Base-by-base conservation (phyloP, 2,797 vertebrate species). In the Sciurus vulgaris region DNA sequence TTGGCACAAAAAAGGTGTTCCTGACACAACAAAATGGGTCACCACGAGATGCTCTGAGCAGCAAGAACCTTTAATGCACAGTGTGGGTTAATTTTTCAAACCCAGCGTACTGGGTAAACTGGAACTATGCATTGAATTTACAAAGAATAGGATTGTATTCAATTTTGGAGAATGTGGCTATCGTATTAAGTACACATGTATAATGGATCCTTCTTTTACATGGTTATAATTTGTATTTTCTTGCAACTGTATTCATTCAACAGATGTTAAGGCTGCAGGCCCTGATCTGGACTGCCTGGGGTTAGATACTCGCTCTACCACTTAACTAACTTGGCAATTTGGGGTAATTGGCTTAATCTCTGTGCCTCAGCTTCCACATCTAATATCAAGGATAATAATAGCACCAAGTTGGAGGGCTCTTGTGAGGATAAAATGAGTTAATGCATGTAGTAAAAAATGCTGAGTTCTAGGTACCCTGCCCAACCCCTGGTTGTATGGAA, bases 51-150 rank as follows among this genome's bases (percentile, higher is more conserved):
- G 28, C 30, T 97, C 38, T 87, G 73, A 84, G 63, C 47, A 92
- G 56, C 28, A 92, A 74, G 49, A 81, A 92, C n/a, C 3, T 15
- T 82, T 95, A 69, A 82, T 61, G 30, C n/a, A 14, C 3, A 49
- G 18, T 86, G 47, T 86, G 54, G 30, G n/a, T 81, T 86, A 87
- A 44, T 35, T 90, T 95, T 86, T 92, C 61, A 94, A 96, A 73
- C 15, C 77, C 12, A 59, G n/a, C 74, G 15, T 59, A 3, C 35
- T 59, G 22, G 24, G 18, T 11, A 81, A 28, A 56, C 33, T 82
- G 28, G 47, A 73, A 70, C 92, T 93, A 81, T 87, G 12, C 24
- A 69, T 86, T 26, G 38, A 76, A 49, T 93, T 95, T 88, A 49
- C 15, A 44, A 94, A 82, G 41, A 85, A 83, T 82, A 41, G 28